Evolutionary conservation across 2,797 vertebrate species (phyloP).

Genomic region (Pangasius mekongensis): DNA sequence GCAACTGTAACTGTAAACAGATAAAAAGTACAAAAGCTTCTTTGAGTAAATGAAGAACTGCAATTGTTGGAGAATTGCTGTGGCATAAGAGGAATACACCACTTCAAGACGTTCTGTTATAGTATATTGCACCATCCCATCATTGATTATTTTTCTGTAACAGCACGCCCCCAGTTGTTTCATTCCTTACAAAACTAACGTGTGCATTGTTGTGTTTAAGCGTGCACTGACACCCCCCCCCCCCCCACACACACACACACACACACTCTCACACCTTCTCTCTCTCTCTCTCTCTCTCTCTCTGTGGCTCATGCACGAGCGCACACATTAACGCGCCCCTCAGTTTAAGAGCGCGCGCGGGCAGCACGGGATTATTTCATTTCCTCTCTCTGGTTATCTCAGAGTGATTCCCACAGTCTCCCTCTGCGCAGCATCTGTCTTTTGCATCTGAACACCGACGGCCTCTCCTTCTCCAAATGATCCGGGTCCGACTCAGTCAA

Average conservation of each 20-base stretch:
- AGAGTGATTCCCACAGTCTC: neutral
- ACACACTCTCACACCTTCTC: neutral
- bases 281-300: neutral
- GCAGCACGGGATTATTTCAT: constrained; percentile 12
- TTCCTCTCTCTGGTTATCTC: neutral
- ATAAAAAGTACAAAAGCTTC: neutral
- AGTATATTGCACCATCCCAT: neutral
- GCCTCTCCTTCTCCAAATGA: constrained; percentile 6
- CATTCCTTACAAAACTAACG: neutral
- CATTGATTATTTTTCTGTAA: neutral
- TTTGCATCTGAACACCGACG: neutral
- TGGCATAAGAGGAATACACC: neutral
- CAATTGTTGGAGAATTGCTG: neutral
- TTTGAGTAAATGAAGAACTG: neutral
- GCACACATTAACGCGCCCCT: constrained; percentile 15
- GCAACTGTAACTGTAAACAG: neutral
- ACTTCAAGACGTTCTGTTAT: neutral
- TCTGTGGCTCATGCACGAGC: neutral
- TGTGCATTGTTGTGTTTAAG: neutral
- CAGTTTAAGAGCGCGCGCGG: constrained; percentile 31
- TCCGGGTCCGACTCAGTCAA: constrained; percentile 2
- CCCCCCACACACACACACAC: neutral
- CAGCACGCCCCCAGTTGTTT: neutral
- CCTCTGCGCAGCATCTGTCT: neutral
- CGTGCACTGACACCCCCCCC: neutral